Percentiles rank a stretch among this genome's conserved stretches.
phyloP scores from a whole-genome alignment of 2,888 invertebrate species.

The Euplexia lucipara region DNA sequence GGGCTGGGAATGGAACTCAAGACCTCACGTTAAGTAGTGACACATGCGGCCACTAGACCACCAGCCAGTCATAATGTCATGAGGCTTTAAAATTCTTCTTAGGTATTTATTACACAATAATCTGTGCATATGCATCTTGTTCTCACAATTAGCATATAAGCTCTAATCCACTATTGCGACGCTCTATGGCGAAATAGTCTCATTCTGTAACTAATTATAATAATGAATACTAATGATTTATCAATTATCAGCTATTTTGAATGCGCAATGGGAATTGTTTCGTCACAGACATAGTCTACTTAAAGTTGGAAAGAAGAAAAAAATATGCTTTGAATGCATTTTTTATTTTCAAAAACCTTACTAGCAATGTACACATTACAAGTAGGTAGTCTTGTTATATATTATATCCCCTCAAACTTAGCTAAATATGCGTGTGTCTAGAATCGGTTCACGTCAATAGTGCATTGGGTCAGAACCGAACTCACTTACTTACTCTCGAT shows the following conservation, averaged over 20 bases:
- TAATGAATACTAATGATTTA: conserved; percentile 49
- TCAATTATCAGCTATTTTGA: conserved; percentile 35
- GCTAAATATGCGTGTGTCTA: no score
- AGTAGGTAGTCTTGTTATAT: no score
- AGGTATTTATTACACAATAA: not conserved
- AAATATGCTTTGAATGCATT: conserved; percentile 11
- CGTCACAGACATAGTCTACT: conserved; percentile 4
- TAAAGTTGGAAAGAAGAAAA: not conserved
- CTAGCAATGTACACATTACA: no score
- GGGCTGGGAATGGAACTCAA: no score
- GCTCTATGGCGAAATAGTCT: conserved; percentile 50
- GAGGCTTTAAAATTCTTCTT: not conserved
- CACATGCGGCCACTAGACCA: no score
- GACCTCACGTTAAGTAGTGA: no score
- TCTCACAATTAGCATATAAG: conserved; percentile 55
- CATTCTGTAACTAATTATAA: conserved; percentile 37
- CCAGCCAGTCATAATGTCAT: no score
- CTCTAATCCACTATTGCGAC: conserved; percentile 46
- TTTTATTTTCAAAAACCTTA: not conserved
- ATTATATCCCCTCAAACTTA: no score
- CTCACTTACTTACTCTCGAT: no score
- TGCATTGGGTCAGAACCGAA: no score
- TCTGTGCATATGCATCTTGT: conserved; percentile 1
- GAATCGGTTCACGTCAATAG: no score
- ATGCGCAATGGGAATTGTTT: conserved; percentile 35